These are phyloP conservation scores for Diadegma fenestrale DNA, from an alignment of 2,888 invertebrate species.

Conservation along the genomic window DNA sequence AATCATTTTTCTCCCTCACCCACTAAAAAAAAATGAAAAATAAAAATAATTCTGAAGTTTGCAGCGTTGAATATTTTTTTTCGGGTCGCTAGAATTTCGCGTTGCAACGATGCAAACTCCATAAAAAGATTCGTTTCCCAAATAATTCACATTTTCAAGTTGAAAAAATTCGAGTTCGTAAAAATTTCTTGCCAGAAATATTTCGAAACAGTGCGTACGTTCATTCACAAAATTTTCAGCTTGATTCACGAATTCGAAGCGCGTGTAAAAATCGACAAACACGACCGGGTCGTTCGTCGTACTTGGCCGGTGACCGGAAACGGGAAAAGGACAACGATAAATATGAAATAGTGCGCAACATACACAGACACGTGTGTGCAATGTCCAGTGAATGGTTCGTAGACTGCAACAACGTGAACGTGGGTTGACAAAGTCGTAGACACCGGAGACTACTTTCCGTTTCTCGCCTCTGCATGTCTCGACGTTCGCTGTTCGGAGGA, in stretches of 20 bases:
- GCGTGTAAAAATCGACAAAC: constrained; percentile 26
- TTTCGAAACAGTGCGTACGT: not conserved
- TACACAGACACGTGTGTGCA: not conserved
- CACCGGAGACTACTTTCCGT: constrained; percentile 59
- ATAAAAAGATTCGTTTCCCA: not conserved
- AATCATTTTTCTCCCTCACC: not conserved
- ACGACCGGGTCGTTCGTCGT: constrained; percentile 19
- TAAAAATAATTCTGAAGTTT: not conserved
- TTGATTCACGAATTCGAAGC: not conserved
- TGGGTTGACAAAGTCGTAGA: constrained; percentile 56
- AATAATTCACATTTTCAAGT: not conserved
- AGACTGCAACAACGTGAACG: constrained; percentile 41
- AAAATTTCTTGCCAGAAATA: not conserved
- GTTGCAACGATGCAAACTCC: not conserved
- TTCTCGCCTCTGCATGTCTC: constrained; percentile 49
- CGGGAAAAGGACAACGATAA: constrained; percentile 50
- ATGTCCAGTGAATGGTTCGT: constrained; percentile 6
- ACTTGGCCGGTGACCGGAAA: constrained; percentile 53
- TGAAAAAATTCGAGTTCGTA: not conserved
- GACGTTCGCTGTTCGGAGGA: constrained; percentile 11
- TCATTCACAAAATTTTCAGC: not conserved
- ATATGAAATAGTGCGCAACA: constrained; percentile 10
- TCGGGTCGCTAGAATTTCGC: too few relatives aligned
- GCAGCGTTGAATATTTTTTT: not conserved
- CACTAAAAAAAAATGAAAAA: not conserved